Percentiles rank a stretch among this genome's conserved stretches.
These are phyloP conservation scores for Caerostris darwini DNA, from an alignment of 1,140 invertebrate genomes.

Conservation along the genomic window DNA sequence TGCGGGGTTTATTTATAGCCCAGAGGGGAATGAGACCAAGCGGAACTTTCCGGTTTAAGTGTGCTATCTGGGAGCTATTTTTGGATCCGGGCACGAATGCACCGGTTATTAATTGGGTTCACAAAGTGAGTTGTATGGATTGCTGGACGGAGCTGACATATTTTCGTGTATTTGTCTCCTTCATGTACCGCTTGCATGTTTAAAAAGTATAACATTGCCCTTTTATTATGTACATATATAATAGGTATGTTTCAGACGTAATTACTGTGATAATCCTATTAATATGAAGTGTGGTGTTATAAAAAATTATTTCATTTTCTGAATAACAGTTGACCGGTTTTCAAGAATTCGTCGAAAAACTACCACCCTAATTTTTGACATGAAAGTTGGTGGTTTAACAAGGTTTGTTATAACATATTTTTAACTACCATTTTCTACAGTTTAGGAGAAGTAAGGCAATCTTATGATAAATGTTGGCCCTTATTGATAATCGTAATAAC, in stretches of 20 bases:
- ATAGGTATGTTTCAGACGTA: neutral
- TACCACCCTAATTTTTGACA: too few relatives aligned
- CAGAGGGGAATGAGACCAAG: neutral
- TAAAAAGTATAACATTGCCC: neutral
- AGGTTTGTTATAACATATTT: too few relatives aligned
- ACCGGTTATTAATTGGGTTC: neutral
- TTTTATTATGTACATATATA: neutral
- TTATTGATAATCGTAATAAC: too few relatives aligned
- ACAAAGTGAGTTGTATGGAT: too few relatives aligned
- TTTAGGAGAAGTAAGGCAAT: too few relatives aligned
- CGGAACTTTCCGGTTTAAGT: neutral
- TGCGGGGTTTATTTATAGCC: neutral
- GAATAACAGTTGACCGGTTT: too few relatives aligned
- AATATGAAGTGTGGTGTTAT: neutral
- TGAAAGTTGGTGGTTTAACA: too few relatives aligned
- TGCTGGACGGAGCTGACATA: neutral
- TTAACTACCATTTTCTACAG: too few relatives aligned
- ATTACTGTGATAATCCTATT: neutral
- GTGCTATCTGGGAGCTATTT: neutral
- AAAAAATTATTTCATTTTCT: too few relatives aligned
- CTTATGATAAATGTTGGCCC: too few relatives aligned
- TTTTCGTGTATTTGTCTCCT: neutral
- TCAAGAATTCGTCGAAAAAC: too few relatives aligned
- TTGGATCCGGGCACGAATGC: neutral
- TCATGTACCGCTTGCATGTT: neutral